These are phyloP conservation scores for Drosophila sproati DNA, from an alignment of 1,140 invertebrate genomes.

Conservation along the genomic window DNA sequence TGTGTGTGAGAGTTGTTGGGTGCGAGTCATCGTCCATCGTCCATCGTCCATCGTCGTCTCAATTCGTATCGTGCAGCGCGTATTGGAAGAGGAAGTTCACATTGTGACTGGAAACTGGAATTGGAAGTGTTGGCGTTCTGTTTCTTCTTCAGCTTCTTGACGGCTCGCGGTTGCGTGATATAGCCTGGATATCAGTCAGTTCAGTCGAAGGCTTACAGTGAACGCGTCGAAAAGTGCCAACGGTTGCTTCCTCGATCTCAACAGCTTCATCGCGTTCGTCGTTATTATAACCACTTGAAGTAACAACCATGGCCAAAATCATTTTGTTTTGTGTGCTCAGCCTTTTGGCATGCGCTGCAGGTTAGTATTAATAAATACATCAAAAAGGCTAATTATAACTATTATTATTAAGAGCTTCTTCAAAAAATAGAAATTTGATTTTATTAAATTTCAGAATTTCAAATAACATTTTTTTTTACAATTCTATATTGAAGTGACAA, in stretches of 20 bases:
- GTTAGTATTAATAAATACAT: slow-evolving; percentile 57
- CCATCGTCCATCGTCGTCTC: slow-evolving; percentile 18
- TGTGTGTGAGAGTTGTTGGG: slow-evolving; percentile 22
- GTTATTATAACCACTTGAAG: slow-evolving; percentile 35
- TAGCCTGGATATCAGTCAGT: slow-evolving; percentile 62
- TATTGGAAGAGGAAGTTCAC: slow-evolving; percentile 75
- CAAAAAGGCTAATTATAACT: not conserved
- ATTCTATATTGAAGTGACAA: too few species aligned
- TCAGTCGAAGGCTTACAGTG: slow-evolving; percentile 83
- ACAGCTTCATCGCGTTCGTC: slow-evolving; percentile 35
- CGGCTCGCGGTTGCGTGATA: slow-evolving; percentile 72
- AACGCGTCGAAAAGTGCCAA: slow-evolving; percentile 78
- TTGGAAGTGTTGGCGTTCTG: slow-evolving; percentile 63
- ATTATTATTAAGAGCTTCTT: slow-evolving; percentile 1
- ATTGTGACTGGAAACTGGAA: slow-evolving; percentile 58
- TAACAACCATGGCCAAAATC: slow-evolving; percentile 73
- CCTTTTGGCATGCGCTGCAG: slow-evolving; percentile 79
- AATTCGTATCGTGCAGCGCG: slow-evolving; percentile 43
- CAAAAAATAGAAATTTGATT: not conserved
- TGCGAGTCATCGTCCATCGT: slow-evolving; percentile 37
- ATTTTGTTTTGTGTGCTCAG: slow-evolving; percentile 76
- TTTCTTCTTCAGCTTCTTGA: slow-evolving; percentile 60
- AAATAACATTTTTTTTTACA: too few species aligned
- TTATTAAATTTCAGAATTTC: not conserved
- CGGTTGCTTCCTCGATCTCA: slow-evolving; percentile 41